A percentile compares a stretch with the other conserved stretches of the same genome.
Conservation (phyloP, 1,140 invertebrate genomes). For the Mactra quadrangularis region DNA sequence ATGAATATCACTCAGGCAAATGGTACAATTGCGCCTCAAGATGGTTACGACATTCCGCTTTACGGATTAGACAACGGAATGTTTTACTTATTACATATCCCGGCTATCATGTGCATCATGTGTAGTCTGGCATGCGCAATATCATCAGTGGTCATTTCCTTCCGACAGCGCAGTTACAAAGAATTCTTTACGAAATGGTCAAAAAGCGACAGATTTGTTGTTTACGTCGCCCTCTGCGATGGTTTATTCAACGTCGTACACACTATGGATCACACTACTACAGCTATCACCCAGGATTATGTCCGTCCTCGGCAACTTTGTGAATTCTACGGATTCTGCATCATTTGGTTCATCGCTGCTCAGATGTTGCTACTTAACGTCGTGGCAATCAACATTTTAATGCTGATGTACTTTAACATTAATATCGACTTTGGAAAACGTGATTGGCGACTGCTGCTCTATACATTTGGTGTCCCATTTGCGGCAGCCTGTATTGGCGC, state of each 20-base stretch:
- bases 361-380: constrained; percentile 53
- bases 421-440: constrained; percentile 40
- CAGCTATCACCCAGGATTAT: constrained; percentile 17
- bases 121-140: constrained; percentile 43
- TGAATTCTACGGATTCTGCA: constrained; percentile 54
- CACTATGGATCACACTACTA: constrained; percentile 35
- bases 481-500: constrained; percentile 24
- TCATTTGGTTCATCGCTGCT: constrained; percentile 41
- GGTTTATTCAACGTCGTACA: constrained; percentile 50
- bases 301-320: constrained; percentile 49
- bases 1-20: no score
- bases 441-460: constrained; percentile 39
- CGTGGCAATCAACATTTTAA: constrained; percentile 53
- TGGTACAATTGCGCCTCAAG: no score
- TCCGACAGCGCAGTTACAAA: constrained; percentile 12
- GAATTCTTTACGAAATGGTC: constrained; percentile 44
- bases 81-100: constrained; percentile 50
- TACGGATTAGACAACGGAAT: constrained; percentile 42
- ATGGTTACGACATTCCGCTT: constrained; percentile 35
- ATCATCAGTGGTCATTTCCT: constrained; percentile 17
- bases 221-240: constrained; percentile 56
- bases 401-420: constrained; percentile 51
- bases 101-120: constrained; percentile 50
- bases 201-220: constrained; percentile 52
- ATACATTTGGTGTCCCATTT: constrained; percentile 51